A percentile compares a stretch with the other conserved stretches of the same genome.
Evolutionary conservation across 2,113 vertebrate species (phyloP).

Genomic region (Hyla sarda): DNA sequence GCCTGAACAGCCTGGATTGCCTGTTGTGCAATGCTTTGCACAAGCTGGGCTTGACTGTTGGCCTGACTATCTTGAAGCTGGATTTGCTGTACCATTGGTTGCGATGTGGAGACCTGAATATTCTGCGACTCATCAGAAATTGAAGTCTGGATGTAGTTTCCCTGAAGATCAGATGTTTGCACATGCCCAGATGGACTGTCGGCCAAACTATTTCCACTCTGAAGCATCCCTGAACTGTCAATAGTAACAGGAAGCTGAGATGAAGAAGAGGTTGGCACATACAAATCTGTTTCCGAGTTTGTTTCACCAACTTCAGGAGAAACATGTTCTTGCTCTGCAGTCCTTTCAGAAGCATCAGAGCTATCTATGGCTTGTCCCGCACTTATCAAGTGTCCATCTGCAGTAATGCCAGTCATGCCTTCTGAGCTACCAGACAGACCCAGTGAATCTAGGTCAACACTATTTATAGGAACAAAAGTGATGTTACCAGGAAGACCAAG

Average conservation of each 20-base stretch:
- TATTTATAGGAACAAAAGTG: slow-evolving; percentile 98
- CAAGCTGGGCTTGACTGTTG: slow-evolving; percentile 89
- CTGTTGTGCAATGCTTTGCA: slow-evolving; percentile 89
- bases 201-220: slow-evolving; percentile 81
- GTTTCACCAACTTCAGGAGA: slow-evolving; percentile 89
- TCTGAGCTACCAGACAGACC: slow-evolving; percentile 93
- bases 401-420: slow-evolving; percentile 95
- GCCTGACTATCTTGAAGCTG: slow-evolving; percentile 90
- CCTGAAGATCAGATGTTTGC: slow-evolving; percentile 87
- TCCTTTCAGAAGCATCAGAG: slow-evolving; percentile 88
- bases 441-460: slow-evolving; percentile 96
- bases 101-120: slow-evolving; percentile 87
- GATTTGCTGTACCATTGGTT: slow-evolving; percentile 86
- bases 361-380: slow-evolving; percentile 85
- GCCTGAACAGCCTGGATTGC: slow-evolving; percentile 83
- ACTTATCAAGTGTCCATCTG: slow-evolving; percentile 95
- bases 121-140: slow-evolving; percentile 87
- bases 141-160: slow-evolving; percentile 86
- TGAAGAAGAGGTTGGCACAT: slow-evolving; percentile 95
- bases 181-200: slow-evolving; percentile 81
- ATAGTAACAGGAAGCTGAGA: slow-evolving; percentile 87
- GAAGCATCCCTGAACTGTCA: slow-evolving; percentile 87
- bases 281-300: slow-evolving; percentile 89
- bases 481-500: slow-evolving; percentile 97
- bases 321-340: slow-evolving; percentile 81